These are phyloP conservation scores for Oreochromis mossambicus DNA, from an alignment of 2,797 vertebrate species.

Conservation along the genomic window DNA sequence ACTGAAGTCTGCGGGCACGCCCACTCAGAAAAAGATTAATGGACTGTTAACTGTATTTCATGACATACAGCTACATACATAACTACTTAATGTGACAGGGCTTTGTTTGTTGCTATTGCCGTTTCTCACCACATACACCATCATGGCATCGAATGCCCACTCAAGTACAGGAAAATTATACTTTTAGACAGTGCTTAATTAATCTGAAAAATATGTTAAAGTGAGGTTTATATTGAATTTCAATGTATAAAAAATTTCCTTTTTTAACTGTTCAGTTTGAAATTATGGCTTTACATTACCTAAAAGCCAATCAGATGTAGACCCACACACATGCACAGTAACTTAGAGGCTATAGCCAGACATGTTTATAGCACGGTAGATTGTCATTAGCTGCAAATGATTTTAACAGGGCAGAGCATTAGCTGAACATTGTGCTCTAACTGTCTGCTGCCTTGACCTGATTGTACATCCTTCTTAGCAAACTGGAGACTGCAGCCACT, in stretches of 20 bases:
- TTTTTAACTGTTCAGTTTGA: neutral
- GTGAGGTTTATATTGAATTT: neutral
- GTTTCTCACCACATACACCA: neutral
- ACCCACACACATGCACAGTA: neutral
- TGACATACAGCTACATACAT: neutral
- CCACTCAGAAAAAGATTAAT: neutral
- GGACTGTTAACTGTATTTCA: neutral
- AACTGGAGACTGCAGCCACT: constrained; percentile 16
- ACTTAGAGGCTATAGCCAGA: neutral
- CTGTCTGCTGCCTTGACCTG: constrained; percentile 39
- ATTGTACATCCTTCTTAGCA: constrained; percentile 28
- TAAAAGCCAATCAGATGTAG: neutral
- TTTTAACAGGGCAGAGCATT: neutral
- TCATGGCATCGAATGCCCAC: neutral
- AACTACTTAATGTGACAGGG: neutral
- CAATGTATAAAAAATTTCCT: rapidly evolving
- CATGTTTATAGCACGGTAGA: neutral
- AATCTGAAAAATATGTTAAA: neutral
- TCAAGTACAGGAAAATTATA: neutral
- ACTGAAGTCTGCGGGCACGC: neutral
- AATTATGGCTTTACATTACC: neutral
- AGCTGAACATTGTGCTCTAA: constrained; percentile 20
- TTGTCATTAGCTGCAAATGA: neutral
- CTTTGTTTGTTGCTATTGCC: neutral
- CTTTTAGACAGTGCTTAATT: neutral